Conservation (phyloP, 2,113 vertebrate species). For the Sigmodon hispidus region DNA sequence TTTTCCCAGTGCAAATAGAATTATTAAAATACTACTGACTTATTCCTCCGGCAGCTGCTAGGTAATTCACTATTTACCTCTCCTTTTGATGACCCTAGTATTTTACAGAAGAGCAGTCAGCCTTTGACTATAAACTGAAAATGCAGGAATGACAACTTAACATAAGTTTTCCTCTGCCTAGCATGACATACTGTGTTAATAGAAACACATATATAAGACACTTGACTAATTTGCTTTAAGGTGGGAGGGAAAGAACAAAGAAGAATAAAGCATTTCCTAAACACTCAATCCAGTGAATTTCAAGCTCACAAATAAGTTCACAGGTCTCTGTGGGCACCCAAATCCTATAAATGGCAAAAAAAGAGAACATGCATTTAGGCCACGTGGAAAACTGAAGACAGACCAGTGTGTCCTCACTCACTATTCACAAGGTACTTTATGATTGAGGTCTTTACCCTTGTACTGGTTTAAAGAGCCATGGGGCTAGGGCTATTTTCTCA, state of each 20-base stretch:
- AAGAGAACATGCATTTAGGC: neutral
- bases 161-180: neutral
- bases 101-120: neutral
- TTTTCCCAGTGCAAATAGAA: conserved; percentile 48
- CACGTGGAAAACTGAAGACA: neutral
- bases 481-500: neutral
- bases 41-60: neutral
- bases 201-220: neutral
- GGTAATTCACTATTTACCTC: neutral
- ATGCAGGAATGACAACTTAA: neutral
- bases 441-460: neutral
- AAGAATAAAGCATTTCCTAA: neutral
- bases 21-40: conserved; percentile 42
- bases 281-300: neutral
- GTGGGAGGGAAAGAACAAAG: neutral
- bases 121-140: neutral
- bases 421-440: neutral
- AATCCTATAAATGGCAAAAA: neutral
- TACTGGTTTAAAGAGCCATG: neutral
- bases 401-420: neutral
- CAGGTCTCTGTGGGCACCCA: neutral
- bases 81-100: neutral
- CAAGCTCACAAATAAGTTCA: neutral
- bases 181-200: too few species aligned
- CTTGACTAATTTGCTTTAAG: neutral